Evolutionary conservation across 2,888 invertebrate species (phyloP).

Genomic region (Drosophila demipolita): DNA sequence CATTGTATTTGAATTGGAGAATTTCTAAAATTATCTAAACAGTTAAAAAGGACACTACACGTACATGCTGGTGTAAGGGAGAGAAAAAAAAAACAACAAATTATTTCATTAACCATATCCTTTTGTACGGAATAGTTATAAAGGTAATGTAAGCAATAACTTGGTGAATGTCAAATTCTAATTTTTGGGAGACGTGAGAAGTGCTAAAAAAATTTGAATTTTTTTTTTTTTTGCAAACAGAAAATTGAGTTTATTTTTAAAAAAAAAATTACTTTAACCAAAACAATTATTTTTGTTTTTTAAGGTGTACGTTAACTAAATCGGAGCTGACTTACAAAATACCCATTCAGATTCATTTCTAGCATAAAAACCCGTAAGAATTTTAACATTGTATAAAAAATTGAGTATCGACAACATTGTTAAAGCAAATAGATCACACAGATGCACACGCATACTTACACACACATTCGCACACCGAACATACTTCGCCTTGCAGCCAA

Average conservation of each 20-base stretch:
- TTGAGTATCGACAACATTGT: background rate
- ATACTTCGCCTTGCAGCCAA: background rate
- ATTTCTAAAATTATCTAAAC: background rate
- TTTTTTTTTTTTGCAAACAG: background rate
- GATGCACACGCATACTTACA: background rate
- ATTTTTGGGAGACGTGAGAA: background rate
- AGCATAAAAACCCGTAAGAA: background rate
- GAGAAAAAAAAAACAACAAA: background rate
- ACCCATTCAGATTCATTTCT: background rate
- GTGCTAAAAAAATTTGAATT: background rate
- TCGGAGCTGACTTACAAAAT: background rate
- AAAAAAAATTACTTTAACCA: no score
- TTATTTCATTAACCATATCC: background rate
- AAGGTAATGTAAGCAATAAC: background rate
- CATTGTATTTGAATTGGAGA: background rate
- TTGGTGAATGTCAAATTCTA: background rate
- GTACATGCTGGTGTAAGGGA: background rate
- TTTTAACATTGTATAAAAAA: background rate
- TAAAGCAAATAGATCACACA: background rate
- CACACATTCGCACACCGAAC: background rate
- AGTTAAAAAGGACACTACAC: background rate
- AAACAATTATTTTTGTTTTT: background rate
- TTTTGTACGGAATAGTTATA: background rate
- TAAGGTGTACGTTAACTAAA: background rate
- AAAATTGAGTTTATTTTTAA: background rate